These are phyloP conservation scores for Dendrolimus kikuchii DNA, from an alignment of 1,140 invertebrate genomes.

Conservation along the genomic window DNA sequence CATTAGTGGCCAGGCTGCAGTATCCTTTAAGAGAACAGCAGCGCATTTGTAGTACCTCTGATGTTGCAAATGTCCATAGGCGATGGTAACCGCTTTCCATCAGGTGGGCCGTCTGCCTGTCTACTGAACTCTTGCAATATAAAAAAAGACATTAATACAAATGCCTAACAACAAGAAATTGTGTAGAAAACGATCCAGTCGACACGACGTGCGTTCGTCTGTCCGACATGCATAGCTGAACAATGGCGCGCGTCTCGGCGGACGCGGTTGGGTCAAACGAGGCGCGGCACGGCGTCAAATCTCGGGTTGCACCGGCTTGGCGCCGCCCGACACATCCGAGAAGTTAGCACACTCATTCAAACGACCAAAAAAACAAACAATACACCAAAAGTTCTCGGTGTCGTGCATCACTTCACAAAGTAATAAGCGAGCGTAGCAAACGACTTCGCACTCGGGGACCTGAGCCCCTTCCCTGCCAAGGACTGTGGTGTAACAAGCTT, in stretches of 20 bases:
- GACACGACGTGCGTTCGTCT: slow-evolving; percentile 3
- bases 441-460: slow-evolving; percentile 21
- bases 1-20: too few relatives aligned
- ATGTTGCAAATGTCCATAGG: too few relatives aligned
- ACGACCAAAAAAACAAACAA: slow-evolving; percentile 43
- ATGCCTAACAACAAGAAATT: slow-evolving; percentile 9
- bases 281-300: slow-evolving; percentile 50
- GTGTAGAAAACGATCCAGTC: slow-evolving; percentile 22
- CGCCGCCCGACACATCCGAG: slow-evolving; percentile 48
- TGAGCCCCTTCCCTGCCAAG: slow-evolving; percentile 16
- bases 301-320: slow-evolving; percentile 57
- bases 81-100: too few relatives aligned
- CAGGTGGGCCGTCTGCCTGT: background rate
- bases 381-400: slow-evolving; percentile 36
- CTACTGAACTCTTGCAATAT: background rate
- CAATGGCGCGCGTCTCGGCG: slow-evolving; percentile 28
- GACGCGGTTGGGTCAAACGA: slow-evolving; percentile 49
- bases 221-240: slow-evolving; percentile 42
- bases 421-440: slow-evolving; percentile 50
- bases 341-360: slow-evolving; percentile 47
- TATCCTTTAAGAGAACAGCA: too few relatives aligned
- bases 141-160: background rate
- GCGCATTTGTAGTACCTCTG: too few relatives aligned
- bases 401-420: slow-evolving; percentile 42
- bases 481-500: too few relatives aligned